These are phyloP conservation scores for Bemisia tabaci DNA, from an alignment of 1,140 invertebrate genomes.

Conservation along the genomic window DNA sequence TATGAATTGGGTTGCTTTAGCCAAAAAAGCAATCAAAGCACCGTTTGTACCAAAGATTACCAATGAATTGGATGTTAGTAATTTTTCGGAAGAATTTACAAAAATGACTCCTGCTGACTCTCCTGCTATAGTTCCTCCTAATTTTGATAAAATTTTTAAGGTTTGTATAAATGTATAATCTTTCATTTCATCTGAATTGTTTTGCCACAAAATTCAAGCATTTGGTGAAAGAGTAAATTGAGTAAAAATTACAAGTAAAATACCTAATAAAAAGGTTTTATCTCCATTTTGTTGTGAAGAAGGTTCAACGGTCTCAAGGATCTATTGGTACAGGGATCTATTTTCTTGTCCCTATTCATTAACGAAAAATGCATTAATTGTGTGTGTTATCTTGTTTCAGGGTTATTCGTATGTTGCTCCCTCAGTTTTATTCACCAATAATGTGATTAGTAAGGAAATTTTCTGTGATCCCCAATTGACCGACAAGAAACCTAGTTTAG, in stretches of 20 bases:
- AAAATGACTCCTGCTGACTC: slow-evolving; percentile 77
- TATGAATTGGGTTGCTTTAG: slow-evolving; percentile 62
- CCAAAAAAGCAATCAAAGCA: slow-evolving; percentile 53
- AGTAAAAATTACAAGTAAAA: too few relatives aligned
- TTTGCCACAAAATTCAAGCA: too few relatives aligned
- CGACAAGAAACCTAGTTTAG: slow-evolving; percentile 35
- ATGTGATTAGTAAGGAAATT: slow-evolving; percentile 61
- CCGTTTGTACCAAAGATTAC: slow-evolving; percentile 70
- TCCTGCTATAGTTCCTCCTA: slow-evolving; percentile 66
- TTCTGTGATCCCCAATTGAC: slow-evolving; percentile 31
- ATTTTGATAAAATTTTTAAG: slow-evolving; percentile 78
- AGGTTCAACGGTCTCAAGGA: too few relatives aligned
- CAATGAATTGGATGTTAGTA: slow-evolving; percentile 80
- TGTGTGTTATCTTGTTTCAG: too few relatives aligned
- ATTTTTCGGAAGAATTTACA: slow-evolving; percentile 94
- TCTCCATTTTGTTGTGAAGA: too few relatives aligned
- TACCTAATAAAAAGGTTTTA: too few relatives aligned
- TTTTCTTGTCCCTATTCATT: too few relatives aligned
- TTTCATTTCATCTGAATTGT: not conserved
- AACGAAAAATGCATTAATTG: too few relatives aligned
- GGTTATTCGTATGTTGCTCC: slow-evolving; percentile 94
- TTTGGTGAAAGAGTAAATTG: too few relatives aligned
- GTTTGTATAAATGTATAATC: slow-evolving; percentile 33
- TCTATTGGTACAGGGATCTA: too few relatives aligned
- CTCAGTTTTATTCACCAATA: slow-evolving; percentile 75